Evolutionary conservation across 2,113 vertebrate genomes (phyloP).

Genomic region (Onychostruthus taczanowskii): DNA sequence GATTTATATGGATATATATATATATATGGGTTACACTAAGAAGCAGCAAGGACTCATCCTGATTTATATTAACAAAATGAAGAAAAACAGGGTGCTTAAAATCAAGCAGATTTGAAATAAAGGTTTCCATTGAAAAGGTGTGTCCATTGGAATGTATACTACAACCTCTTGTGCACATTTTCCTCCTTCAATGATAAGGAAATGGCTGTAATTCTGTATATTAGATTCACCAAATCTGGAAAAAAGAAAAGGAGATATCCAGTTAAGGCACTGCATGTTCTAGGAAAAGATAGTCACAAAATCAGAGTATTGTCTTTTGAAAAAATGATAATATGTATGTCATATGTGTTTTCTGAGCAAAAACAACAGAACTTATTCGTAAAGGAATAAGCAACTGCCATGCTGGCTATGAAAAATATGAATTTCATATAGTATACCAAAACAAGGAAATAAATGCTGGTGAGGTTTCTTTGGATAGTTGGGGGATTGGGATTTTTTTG

Average conservation of each 20-base stretch:
- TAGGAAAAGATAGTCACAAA: background rate
- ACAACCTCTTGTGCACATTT: background rate
- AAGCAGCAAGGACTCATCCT: background rate
- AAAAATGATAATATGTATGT: background rate
- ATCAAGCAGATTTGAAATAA: background rate
- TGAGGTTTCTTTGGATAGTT: accelerated
- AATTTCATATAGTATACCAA: background rate
- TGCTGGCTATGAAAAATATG: background rate
- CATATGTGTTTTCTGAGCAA: background rate
- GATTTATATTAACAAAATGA: background rate
- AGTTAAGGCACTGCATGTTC: background rate
- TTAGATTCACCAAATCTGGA: background rate
- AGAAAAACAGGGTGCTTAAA: background rate
- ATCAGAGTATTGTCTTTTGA: background rate
- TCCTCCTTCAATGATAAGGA: background rate
- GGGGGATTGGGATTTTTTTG: accelerated
- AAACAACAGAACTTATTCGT: background rate
- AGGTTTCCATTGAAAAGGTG: background rate
- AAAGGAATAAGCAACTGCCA: background rate
- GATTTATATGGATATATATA: background rate
- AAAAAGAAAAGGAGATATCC: background rate
- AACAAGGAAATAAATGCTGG: background rate
- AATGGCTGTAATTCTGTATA: background rate
- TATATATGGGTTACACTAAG: background rate
- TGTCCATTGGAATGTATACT: background rate